Conservation (phyloP, 2,888 invertebrate species). For the Acanthosepion esculentum region DNA sequence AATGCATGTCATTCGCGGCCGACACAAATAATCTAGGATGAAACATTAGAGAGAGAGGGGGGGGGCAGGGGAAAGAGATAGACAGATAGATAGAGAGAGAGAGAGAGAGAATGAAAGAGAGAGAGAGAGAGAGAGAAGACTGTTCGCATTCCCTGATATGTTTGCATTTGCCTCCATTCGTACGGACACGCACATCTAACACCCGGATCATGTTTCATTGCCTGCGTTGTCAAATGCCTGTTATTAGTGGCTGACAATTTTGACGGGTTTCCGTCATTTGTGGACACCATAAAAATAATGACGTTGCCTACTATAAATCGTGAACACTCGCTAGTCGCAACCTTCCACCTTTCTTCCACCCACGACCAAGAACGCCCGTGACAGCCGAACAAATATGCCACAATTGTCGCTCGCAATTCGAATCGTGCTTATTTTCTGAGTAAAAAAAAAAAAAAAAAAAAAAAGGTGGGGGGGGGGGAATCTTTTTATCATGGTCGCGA, state of each 20-base stretch:
- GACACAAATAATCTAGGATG: too few relatives aligned
- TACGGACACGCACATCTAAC: neutral
- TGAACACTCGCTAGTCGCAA: neutral
- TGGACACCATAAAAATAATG: neutral
- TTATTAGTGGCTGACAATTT: slow-evolving; percentile 8
- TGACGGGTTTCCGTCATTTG: neutral
- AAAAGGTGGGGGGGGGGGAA: neutral
- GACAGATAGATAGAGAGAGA: too few relatives aligned
- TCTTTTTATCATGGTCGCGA: neutral
- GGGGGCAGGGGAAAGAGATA: too few relatives aligned
- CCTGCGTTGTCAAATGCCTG: neutral
- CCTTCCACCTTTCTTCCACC: neutral
- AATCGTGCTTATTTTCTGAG: neutral
- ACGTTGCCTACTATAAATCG: neutral
- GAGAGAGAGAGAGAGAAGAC: neutral
- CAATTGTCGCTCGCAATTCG: slow-evolving; percentile 7
- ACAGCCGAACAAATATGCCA: neutral
- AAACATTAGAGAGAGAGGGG: too few relatives aligned
- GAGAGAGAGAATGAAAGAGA: neutral
- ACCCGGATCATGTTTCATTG: neutral
- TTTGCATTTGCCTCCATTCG: neutral
- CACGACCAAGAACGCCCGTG: neutral
- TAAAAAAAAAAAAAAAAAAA: neutral
- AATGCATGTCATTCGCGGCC: too few relatives aligned
- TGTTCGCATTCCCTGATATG: neutral